Evolutionary conservation across 2,113 vertebrate species (phyloP).

Genomic region (Aegypius monachus): DNA sequence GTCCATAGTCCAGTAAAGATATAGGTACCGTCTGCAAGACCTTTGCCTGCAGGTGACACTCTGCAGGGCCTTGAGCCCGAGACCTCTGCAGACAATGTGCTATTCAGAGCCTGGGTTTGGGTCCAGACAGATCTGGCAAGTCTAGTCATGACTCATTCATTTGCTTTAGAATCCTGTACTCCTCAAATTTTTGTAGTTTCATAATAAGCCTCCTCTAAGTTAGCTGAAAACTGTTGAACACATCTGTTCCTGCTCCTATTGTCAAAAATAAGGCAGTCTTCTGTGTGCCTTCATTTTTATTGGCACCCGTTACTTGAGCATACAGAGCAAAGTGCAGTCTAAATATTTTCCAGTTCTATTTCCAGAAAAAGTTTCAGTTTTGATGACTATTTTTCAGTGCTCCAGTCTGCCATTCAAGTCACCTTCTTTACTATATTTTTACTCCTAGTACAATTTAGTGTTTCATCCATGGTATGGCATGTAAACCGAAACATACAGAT

Average conservation of each 20-base stretch:
- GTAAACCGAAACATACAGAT: background rate
- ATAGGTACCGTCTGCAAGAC: background rate
- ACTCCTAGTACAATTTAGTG: background rate
- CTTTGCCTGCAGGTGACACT: background rate
- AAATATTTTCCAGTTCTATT: conserved; percentile 43
- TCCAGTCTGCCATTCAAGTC: background rate
- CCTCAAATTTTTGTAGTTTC: conserved; percentile 23
- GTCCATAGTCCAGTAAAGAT: background rate
- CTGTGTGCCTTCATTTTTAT: conserved; percentile 28
- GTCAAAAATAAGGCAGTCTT: conserved; percentile 19
- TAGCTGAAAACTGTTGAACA: conserved; percentile 29
- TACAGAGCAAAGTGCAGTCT: background rate
- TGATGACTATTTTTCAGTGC: background rate
- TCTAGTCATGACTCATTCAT: background rate
- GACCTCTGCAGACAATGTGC: background rate
- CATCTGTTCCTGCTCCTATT: conserved; percentile 22
- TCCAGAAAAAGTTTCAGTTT: conserved; percentile 15
- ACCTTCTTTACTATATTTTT: background rate
- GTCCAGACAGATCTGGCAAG: conserved; percentile 32
- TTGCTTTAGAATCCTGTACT: conserved; percentile 33
- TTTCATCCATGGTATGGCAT: background rate
- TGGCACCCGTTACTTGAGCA: background rate
- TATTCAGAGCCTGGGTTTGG: background rate
- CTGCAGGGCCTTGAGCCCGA: background rate
- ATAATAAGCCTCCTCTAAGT: conserved; percentile 15